Percentiles rank a stretch among this genome's conserved stretches.
These are phyloP conservation scores for Ophion obscuratus DNA, from an alignment of 2,888 invertebrate species.

Conservation along the genomic window DNA sequence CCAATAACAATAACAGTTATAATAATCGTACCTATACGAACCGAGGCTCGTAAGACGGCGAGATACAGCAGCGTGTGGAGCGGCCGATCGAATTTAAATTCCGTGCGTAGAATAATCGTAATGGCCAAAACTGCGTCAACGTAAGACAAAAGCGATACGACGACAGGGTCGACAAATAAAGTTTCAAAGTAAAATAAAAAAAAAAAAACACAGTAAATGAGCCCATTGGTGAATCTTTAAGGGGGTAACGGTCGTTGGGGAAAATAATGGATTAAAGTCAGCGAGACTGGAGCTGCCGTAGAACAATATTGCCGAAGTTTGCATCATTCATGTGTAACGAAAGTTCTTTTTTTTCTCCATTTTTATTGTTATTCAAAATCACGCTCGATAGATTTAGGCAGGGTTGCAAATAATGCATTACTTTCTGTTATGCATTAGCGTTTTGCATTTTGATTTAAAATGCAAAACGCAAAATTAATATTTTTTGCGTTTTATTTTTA, in stretches of 20 bases:
- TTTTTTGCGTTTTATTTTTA: no score
- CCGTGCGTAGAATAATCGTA: slow-evolving; percentile 49
- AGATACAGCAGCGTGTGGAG: slow-evolving; percentile 65
- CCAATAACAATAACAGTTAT: slow-evolving; percentile 25
- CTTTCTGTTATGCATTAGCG: no score
- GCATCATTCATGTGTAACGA: no score
- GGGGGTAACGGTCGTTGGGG: slow-evolving; percentile 10
- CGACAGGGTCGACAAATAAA: slow-evolving; percentile 61
- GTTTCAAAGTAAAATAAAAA: slow-evolving; percentile 37
- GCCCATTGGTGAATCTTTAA: slow-evolving; percentile 7
- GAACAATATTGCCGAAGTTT: no score
- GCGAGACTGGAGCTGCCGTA: no score
- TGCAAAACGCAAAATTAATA: no score
- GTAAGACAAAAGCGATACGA: slow-evolving; percentile 72
- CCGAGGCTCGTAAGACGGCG: slow-evolving; percentile 48
- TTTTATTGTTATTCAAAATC: no score
- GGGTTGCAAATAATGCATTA: no score
- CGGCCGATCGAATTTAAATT: slow-evolving; percentile 69
- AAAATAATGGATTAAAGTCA: neutral
- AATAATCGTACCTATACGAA: slow-evolving; percentile 46
- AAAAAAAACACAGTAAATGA: slow-evolving; percentile 21
- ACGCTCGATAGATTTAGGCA: no score
- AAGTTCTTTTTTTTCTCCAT: no score
- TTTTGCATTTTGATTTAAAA: no score
- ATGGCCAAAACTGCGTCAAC: slow-evolving; percentile 47